Percentiles rank a stretch among this genome's conserved stretches.
Conservation (phyloP, 2,113 vertebrate genomes). For the Nanorana parkeri region DNA sequence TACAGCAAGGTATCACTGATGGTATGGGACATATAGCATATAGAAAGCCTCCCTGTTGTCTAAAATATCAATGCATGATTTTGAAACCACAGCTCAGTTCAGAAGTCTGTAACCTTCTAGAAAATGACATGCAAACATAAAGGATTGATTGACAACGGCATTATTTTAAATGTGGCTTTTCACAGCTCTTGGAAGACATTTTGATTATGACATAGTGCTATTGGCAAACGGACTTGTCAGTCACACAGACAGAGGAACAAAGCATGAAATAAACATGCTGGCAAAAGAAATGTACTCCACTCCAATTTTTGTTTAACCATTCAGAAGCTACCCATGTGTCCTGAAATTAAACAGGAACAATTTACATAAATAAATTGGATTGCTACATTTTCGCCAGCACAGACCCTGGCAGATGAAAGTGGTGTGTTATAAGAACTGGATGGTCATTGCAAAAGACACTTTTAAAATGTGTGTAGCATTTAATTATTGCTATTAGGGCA, state of each 20-base stretch:
- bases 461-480: too few species aligned
- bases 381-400: too few species aligned
- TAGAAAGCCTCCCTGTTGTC: background rate
- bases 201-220: constrained; percentile 61
- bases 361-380: too few species aligned
- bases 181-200: constrained; percentile 56
- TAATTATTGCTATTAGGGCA: too few species aligned
- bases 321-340: background rate
- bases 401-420: too few species aligned
- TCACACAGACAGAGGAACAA: constrained; percentile 59
- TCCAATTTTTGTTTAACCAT: background rate
- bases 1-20: background rate
- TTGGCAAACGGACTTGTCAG: constrained; percentile 62
- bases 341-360: too few species aligned
- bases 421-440: too few species aligned
- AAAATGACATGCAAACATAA: constrained; percentile 62
- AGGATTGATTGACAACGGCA: constrained; percentile 64
- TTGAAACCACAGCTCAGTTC: background rate
- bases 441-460: too few species aligned
- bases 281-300: constrained; percentile 10
- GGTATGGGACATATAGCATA: background rate
- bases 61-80: background rate
- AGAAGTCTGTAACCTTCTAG: constrained; percentile 6
- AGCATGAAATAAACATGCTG: constrained; percentile 48
- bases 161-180: constrained; percentile 62